These are phyloP conservation scores for Caradrina kadenii DNA, from an alignment of 2,888 invertebrate genomes.

Conservation along the genomic window DNA sequence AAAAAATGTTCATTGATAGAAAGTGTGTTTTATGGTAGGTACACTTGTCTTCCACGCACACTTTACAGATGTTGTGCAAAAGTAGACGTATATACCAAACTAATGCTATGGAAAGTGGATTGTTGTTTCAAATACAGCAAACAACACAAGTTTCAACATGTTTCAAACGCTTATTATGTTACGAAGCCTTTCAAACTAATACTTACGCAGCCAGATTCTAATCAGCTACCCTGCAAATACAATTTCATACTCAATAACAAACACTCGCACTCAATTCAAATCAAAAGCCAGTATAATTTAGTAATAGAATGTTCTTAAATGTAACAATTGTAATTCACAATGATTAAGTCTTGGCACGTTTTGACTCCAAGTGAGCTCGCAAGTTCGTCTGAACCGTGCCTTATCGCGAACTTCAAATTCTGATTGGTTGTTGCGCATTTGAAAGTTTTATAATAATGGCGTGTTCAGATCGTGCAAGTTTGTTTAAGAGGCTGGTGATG, in stretches of 20 bases:
- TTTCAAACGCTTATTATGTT: constrained; percentile 9
- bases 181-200: constrained; percentile 12
- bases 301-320: constrained; percentile 57
- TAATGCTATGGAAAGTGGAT: background rate
- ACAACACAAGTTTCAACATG: background rate
- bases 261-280: constrained; percentile 25
- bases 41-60: no score
- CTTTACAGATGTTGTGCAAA: background rate
- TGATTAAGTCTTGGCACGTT: constrained; percentile 72
- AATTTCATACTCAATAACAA: constrained; percentile 39
- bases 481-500: constrained; percentile 26
- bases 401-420: constrained; percentile 68
- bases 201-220: constrained; percentile 11
- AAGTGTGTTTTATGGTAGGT: no score
- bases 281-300: constrained; percentile 41
- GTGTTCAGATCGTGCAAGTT: constrained; percentile 55
- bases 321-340: constrained; percentile 65
- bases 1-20: no score
- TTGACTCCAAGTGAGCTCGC: constrained; percentile 62
- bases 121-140: background rate
- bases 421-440: constrained; percentile 64
- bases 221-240: constrained; percentile 24
- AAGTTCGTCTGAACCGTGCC: constrained; percentile 70
- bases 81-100: background rate
- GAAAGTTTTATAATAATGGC: constrained; percentile 62